Conservation (phyloP, 2,113 vertebrate genomes). For the Martes martes region DNA sequence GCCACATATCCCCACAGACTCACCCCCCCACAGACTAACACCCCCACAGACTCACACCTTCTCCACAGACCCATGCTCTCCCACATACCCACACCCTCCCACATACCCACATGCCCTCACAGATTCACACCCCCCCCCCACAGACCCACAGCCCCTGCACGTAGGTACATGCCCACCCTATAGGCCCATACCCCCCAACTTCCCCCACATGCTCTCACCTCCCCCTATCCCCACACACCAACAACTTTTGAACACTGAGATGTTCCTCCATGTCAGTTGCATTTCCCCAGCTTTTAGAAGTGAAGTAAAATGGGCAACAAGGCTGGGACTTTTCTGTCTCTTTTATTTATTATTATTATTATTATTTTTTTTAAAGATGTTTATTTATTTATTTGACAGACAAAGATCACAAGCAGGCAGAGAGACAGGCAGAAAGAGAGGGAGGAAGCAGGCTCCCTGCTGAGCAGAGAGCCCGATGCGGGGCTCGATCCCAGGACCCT, state of each 20-base stretch:
- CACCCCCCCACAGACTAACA: neutral
- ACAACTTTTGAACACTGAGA: neutral
- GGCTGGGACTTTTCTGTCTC: neutral
- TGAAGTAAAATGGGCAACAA: neutral
- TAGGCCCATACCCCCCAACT: neutral
- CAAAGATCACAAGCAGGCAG: too few species aligned
- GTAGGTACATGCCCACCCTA: neutral
- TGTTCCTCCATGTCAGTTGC: neutral
- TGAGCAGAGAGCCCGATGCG: too few species aligned
- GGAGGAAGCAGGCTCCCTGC: too few species aligned
- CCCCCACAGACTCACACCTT: too few species aligned
- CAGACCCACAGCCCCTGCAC: too few species aligned
- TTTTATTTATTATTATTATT: neutral
- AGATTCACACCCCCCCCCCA: neutral
- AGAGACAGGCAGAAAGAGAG: too few species aligned
- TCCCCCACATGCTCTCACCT: neutral
- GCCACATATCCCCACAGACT: neutral
- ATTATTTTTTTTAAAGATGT: too few species aligned
- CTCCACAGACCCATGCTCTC: neutral
- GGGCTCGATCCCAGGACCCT: too few species aligned
- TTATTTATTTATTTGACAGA: too few species aligned
- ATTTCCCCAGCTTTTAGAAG: constrained; percentile 15
- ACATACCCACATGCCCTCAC: neutral
- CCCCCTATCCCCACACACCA: neutral
- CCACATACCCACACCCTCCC: neutral